These are phyloP conservation scores for Alfaro cultratus DNA, from an alignment of 2,797 vertebrate genomes.

Conservation along the genomic window DNA sequence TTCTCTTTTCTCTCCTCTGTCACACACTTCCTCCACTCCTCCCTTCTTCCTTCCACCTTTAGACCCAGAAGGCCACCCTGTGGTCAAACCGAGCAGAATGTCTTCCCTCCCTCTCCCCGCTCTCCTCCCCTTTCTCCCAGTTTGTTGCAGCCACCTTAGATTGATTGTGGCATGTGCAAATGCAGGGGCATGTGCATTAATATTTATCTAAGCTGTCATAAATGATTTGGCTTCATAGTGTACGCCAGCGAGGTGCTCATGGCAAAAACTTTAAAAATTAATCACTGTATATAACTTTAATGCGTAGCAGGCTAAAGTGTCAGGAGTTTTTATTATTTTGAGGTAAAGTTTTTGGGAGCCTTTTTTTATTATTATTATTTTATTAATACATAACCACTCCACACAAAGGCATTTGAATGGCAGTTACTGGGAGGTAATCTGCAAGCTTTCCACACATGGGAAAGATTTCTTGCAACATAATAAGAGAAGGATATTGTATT, in stretches of 20 bases:
- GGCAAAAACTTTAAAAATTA: conserved; percentile 98
- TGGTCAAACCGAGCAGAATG: conserved; percentile 91
- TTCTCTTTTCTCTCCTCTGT: conserved; percentile 18
- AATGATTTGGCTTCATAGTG: conserved; percentile 96
- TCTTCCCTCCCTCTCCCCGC: conserved; percentile 68
- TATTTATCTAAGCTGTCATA: conserved; percentile 99
- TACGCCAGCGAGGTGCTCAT: conserved; percentile 91
- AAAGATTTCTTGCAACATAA: conserved; percentile 48
- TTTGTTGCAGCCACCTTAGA: conserved; percentile 79
- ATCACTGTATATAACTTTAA: conserved; percentile 99
- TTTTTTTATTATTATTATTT: conserved; percentile 34
- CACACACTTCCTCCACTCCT: conserved; percentile 8
- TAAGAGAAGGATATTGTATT: conserved; percentile 24
- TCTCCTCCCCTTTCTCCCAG: conserved; percentile 30
- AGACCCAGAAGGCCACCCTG: conserved; percentile 97
- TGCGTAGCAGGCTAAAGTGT: conserved; percentile 93
- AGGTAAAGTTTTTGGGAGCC: conserved; percentile 87
- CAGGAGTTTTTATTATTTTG: conserved; percentile 93
- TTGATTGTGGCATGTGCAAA: conserved; percentile 94
- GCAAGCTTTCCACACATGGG: conserved; percentile 42
- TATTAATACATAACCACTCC: conserved; percentile 53
- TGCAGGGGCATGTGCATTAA: conserved; percentile 95
- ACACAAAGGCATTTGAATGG: conserved; percentile 60
- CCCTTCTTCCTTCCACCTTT: conserved; percentile 26
- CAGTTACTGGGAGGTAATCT: conserved; percentile 51